These are phyloP conservation scores for Meriones psammophilus DNA, from an alignment of 2,797 vertebrate species.

Conservation along the genomic window DNA sequence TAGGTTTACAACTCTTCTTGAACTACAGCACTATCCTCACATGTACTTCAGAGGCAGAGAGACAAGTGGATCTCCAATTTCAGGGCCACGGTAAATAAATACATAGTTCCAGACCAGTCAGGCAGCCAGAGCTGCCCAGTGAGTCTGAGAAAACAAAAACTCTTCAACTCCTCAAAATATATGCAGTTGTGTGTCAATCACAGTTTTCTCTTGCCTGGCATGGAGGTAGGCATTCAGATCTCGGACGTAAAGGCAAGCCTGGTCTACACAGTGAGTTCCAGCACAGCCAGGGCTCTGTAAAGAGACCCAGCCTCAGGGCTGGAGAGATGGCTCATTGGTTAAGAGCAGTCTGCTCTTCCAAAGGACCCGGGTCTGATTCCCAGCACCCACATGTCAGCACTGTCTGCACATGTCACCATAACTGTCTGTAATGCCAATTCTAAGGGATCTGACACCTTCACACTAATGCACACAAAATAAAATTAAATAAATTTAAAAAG, in stretches of 20 bases:
- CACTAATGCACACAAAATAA: too few species aligned
- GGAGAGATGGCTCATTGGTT: too few species aligned
- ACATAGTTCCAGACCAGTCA: neutral
- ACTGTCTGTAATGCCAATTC: too few species aligned
- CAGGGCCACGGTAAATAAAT: neutral
- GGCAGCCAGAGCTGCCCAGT: neutral
- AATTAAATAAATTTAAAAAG: too few species aligned
- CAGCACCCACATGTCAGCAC: too few species aligned
- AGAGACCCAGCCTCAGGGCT: neutral
- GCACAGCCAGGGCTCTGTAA: neutral
- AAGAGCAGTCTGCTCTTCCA: too few species aligned
- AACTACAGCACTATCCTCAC: neutral
- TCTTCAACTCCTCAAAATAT: neutral
- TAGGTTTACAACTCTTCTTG: neutral
- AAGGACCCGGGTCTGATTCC: too few species aligned
- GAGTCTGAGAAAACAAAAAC: neutral
- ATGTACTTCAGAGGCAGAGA: neutral
- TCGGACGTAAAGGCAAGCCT: neutral
- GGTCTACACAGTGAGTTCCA: neutral
- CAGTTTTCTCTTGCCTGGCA: neutral
- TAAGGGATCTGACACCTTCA: too few species aligned
- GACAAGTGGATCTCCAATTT: neutral
- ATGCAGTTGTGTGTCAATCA: neutral
- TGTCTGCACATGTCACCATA: too few species aligned
- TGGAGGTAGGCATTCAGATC: too few species aligned